phyloP scores from a whole-genome alignment of 2,888 invertebrate genomes.

The Tinea trinotella region DNA sequence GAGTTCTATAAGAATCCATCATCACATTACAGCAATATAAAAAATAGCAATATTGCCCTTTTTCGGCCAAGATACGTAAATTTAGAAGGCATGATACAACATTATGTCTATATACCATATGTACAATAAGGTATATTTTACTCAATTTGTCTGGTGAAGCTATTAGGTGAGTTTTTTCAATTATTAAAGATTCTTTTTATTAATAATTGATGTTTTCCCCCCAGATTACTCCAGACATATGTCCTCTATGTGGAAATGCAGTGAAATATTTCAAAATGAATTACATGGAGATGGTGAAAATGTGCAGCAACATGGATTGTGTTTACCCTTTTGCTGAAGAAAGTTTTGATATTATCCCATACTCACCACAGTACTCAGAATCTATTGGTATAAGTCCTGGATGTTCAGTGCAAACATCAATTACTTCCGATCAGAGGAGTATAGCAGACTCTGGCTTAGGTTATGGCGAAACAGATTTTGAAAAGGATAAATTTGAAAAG shows the following conservation, averaged over 20 bases:
- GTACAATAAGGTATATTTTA: no score
- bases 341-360: conserved; percentile 19
- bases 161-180: no score
- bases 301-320: conserved; percentile 48
- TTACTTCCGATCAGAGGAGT: background rate
- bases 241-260: conserved; percentile 41
- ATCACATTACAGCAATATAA: no score
- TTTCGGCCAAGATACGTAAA: no score
- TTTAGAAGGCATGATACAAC: no score
- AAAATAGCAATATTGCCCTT: no score
- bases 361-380: background rate
- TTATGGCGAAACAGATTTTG: background rate
- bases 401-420: background rate
- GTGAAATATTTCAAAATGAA: conserved; percentile 40
- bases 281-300: conserved; percentile 39
- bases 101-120: no score
- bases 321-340: conserved; percentile 48
- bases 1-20: no score
- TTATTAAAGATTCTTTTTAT: no score
- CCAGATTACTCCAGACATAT: conserved; percentile 30
- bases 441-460: background rate
- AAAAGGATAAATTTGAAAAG: background rate
- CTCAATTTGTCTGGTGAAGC: no score
- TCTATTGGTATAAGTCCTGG: background rate
- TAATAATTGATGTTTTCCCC: no score